A percentile compares a stretch with the other conserved stretches of the same genome.
phyloP scores from a whole-genome alignment of 2,113 vertebrate species.

The Chamaetylas fuelleborni region DNA sequence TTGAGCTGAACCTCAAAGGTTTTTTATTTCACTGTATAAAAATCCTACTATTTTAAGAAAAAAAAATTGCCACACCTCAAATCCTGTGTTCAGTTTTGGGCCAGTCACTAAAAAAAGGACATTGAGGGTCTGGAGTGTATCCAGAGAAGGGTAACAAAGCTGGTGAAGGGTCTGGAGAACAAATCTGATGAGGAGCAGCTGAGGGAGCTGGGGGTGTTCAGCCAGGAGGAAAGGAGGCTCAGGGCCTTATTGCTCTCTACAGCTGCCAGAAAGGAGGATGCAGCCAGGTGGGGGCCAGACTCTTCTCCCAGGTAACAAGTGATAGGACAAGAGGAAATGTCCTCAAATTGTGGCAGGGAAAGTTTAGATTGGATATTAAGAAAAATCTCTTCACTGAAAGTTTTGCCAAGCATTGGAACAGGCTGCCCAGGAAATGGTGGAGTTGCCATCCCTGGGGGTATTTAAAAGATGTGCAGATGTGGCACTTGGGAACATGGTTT shows the following conservation, averaged over 20 bases:
- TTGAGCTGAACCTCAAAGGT: background rate
- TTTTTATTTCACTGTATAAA: background rate
- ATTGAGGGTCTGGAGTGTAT: background rate
- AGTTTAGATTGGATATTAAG: background rate
- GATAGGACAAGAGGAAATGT: background rate
- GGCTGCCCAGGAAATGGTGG: background rate
- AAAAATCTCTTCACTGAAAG: background rate
- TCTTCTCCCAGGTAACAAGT: background rate
- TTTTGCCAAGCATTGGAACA: background rate
- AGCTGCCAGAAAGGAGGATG: background rate
- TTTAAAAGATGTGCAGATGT: background rate
- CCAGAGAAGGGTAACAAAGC: background rate
- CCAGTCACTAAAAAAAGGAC: no score
- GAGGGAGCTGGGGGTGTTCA: background rate
- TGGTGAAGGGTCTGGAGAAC: background rate
- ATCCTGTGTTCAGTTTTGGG: background rate
- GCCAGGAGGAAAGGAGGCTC: background rate
- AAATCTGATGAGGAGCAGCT: background rate
- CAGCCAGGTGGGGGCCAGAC: fast-evolving
- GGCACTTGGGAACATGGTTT: background rate
- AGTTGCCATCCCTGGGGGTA: background rate
- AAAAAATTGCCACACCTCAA: background rate
- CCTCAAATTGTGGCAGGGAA: background rate
- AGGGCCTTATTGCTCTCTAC: background rate
- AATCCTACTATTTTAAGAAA: background rate